Evolutionary conservation across 2,113 vertebrate genomes (phyloP).

Genomic region (Plecturocebus donacophilus): DNA sequence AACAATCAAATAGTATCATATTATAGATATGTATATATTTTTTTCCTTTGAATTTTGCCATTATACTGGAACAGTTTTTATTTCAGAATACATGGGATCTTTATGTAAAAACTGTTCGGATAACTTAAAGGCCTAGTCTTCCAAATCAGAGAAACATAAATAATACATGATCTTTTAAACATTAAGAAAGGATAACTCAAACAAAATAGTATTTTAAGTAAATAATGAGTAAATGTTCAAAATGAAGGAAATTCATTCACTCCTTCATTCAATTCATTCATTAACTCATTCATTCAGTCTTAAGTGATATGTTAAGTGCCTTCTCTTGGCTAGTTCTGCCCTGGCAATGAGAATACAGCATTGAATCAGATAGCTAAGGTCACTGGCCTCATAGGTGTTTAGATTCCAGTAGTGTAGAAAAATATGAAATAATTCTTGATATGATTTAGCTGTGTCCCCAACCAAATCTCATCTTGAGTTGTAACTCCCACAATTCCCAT

Average conservation of each 20-base stretch:
- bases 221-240: not conserved
- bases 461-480: no score
- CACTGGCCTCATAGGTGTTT: not conserved
- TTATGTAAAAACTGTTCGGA: not conserved
- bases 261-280: not conserved
- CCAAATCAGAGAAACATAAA: not conserved
- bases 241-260: not conserved
- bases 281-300: not conserved
- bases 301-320: not conserved
- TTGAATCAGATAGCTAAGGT: not conserved
- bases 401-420: not conserved
- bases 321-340: not conserved
- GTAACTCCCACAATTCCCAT: no score
- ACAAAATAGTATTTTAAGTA: not conserved
- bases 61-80: not conserved
- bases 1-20: not conserved
- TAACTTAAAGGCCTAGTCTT: not conserved
- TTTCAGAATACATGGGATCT: not conserved
- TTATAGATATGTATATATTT: not conserved
- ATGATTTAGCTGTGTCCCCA: no score
- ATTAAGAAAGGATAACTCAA: not conserved
- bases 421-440: not conserved
- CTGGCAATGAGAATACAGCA: not conserved
- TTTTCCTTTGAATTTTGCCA: not conserved
- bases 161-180: not conserved